Conservation (phyloP, 2,888 invertebrate genomes). For the Chironomus tentans region DNA sequence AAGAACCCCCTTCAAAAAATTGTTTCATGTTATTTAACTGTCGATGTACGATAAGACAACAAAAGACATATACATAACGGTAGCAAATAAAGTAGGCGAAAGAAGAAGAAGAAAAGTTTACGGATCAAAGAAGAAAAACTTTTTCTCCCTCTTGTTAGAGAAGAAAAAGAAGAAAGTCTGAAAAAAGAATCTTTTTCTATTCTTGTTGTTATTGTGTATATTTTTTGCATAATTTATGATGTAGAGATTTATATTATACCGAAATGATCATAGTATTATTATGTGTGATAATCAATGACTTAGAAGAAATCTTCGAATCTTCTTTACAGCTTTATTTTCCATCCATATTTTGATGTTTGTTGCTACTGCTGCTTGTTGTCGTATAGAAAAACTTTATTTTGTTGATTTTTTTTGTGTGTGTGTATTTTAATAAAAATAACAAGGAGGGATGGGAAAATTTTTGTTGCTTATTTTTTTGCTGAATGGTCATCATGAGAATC, state of each 20-base stretch:
- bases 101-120: constrained; percentile 13
- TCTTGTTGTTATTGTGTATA: not conserved
- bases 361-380: not conserved
- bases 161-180: not conserved
- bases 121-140: not conserved
- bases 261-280: constrained; percentile 19
- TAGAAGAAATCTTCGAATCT: constrained; percentile 14
- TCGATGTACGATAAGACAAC: not conserved
- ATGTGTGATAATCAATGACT: constrained; percentile 25
- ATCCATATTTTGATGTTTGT: not conserved
- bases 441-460: not conserved
- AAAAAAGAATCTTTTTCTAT: not conserved
- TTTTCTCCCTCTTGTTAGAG: constrained; percentile 7
- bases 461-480: not conserved
- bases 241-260: constrained; percentile 1
- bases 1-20: too few relatives aligned
- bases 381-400: not conserved
- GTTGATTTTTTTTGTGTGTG: not conserved
- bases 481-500: not conserved
- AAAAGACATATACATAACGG: not conserved
- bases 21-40: not conserved
- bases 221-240: constrained; percentile 24
- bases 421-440: not conserved
- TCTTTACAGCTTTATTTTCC: not conserved
- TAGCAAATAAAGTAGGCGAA: not conserved